A percentile compares a stretch with the other conserved stretches of the same genome.
These are phyloP conservation scores for Melanotaenia nigrans DNA, from an alignment of 2,797 vertebrate species.

Conservation along the genomic window DNA sequence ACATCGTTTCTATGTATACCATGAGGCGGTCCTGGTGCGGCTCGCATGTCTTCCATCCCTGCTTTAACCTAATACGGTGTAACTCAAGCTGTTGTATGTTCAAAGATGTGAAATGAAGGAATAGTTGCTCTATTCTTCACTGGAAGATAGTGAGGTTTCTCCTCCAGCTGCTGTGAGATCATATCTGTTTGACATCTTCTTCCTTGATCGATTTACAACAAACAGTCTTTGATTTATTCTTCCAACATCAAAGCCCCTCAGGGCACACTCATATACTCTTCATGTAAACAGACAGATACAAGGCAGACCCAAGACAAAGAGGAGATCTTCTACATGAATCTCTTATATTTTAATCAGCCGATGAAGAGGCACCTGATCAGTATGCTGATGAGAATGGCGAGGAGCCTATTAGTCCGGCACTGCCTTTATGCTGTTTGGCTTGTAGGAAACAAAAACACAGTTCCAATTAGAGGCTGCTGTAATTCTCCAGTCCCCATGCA, in stretches of 20 bases:
- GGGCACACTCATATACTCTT: constrained; percentile 16
- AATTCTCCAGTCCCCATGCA: constrained; percentile 57
- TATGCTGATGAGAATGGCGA: constrained; percentile 69
- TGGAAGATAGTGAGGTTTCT: constrained; percentile 32
- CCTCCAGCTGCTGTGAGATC: constrained; percentile 7
- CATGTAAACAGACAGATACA: constrained; percentile 37
- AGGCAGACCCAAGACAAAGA: constrained; percentile 36
- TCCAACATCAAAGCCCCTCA: constrained; percentile 58
- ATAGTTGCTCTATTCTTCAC: constrained; percentile 42
- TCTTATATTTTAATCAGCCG: constrained; percentile 69
- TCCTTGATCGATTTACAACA: constrained; percentile 47
- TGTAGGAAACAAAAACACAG: constrained; percentile 69
- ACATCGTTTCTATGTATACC: constrained; percentile 78
- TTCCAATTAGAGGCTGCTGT: constrained; percentile 71
- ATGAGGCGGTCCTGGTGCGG: constrained; percentile 68
- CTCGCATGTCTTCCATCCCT: constrained; percentile 71
- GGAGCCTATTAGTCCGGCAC: constrained; percentile 61
- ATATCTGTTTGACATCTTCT: constrained; percentile 42
- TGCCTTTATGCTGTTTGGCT: constrained; percentile 66
- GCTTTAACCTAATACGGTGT: constrained; percentile 59
- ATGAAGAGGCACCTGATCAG: constrained; percentile 66
- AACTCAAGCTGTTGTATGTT: constrained; percentile 59
- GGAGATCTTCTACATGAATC: constrained; percentile 40
- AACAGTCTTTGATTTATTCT: constrained; percentile 48
- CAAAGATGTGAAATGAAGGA: constrained; percentile 32